Evolutionary conservation across 2,113 vertebrate genomes (phyloP).

Genomic region (Orcinus orca): DNA sequence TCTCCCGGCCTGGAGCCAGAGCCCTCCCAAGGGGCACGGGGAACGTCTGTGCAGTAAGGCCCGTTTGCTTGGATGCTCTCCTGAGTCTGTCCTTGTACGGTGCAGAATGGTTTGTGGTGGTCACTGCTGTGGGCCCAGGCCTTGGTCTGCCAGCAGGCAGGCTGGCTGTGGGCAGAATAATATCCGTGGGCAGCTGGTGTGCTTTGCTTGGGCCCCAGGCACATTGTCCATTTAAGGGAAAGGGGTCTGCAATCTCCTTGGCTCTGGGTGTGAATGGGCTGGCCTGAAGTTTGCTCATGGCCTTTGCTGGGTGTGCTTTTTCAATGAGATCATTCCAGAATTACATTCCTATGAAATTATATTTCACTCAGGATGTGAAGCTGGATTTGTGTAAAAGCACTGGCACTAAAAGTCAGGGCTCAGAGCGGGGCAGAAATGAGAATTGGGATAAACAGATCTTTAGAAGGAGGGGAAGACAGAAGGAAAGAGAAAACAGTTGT

Average conservation of each 20-base stretch:
- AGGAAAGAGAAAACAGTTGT: constrained; percentile 57
- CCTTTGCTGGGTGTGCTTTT: constrained; percentile 81
- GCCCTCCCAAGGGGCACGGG: background rate
- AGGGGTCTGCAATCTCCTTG: constrained; percentile 78
- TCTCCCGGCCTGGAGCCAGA: constrained; percentile 17
- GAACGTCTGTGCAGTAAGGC: background rate
- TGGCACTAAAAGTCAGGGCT: constrained; percentile 62
- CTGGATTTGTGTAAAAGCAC: constrained; percentile 69
- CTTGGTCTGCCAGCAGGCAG: constrained; percentile 42
- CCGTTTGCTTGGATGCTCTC: background rate
- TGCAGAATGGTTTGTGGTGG: background rate
- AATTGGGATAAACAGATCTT: constrained; percentile 49
- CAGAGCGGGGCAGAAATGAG: constrained; percentile 31
- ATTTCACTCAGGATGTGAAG: constrained; percentile 77
- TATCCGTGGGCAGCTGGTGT: constrained; percentile 47
- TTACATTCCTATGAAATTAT: constrained; percentile 80
- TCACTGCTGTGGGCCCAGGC: background rate
- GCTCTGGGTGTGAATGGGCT: constrained; percentile 80
- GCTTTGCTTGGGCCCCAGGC: constrained; percentile 52
- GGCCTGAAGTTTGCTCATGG: constrained; percentile 70
- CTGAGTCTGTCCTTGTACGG: background rate
- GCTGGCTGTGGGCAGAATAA: constrained; percentile 48
- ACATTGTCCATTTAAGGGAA: constrained; percentile 77
- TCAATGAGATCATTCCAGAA: constrained; percentile 83
- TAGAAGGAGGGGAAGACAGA: background rate